These are phyloP conservation scores for Diprion similis DNA, from an alignment of 1,140 invertebrate species.

Conservation along the genomic window DNA sequence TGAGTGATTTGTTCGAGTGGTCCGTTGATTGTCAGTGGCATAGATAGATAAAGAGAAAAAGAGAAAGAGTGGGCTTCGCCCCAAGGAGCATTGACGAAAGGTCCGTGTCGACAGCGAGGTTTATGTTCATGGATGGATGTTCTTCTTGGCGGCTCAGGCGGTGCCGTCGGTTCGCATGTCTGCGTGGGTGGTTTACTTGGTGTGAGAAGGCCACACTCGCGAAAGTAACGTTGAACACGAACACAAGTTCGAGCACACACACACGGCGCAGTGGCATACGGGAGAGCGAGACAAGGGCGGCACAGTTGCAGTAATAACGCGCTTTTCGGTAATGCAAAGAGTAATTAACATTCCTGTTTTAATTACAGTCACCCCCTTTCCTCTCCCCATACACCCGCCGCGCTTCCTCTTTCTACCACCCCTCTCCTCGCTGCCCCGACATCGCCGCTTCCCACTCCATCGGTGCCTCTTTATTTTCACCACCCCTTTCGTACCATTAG, in stretches of 20 bases:
- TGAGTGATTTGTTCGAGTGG: too few species aligned
- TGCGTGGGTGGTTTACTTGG: too few species aligned
- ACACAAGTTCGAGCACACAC: background rate
- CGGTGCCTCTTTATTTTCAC: slow-evolving; percentile 5
- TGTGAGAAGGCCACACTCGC: too few species aligned
- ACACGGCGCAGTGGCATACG: background rate
- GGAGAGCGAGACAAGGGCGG: background rate
- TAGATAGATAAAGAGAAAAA: too few species aligned
- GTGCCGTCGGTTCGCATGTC: too few species aligned
- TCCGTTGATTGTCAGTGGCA: too few species aligned
- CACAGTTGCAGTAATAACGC: slow-evolving; percentile 16
- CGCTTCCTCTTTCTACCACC: background rate
- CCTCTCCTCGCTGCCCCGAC: slow-evolving; percentile 2
- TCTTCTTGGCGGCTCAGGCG: too few species aligned
- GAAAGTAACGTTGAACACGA: background rate
- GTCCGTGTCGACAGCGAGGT: too few species aligned
- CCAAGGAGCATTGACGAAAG: too few species aligned
- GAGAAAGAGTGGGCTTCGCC: too few species aligned
- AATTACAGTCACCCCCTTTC: slow-evolving; percentile 46
- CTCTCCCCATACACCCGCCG: background rate
- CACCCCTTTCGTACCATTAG: background rate
- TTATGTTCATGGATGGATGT: too few species aligned
- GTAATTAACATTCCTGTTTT: slow-evolving; percentile 63
- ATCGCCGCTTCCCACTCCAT: background rate
- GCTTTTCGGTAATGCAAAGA: slow-evolving; percentile 59